phyloP scores from a whole-genome alignment of 1,140 invertebrate species.

The Drosophila sp. region DNA sequence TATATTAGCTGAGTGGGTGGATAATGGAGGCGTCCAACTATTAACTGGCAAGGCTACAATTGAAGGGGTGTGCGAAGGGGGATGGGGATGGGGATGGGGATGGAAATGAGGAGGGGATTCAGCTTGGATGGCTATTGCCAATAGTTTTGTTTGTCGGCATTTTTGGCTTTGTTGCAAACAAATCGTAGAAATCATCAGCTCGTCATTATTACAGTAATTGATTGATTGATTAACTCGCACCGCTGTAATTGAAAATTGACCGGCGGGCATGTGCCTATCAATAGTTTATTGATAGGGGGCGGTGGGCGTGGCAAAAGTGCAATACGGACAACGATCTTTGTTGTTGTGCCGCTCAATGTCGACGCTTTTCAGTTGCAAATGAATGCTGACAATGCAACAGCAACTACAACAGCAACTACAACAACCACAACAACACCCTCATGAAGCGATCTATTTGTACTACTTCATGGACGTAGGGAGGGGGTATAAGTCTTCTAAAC shows the following conservation, averaged over 20 bases:
- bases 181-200: conserved; percentile 52
- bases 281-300: not conserved
- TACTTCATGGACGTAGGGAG: not conserved
- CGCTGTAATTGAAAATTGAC: conserved; percentile 60
- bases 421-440: conserved; percentile 40
- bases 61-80: conserved; percentile 22
- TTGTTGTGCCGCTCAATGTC: conserved; percentile 53
- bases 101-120: not conserved
- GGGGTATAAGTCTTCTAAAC: not conserved
- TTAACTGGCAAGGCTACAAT: conserved; percentile 19
- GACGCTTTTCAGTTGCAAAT: conserved; percentile 68
- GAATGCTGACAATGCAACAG: conserved; percentile 71
- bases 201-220: conserved; percentile 69
- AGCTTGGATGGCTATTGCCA: not conserved
- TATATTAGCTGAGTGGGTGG: conserved; percentile 22
- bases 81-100: not conserved
- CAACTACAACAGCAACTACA: too few relatives aligned
- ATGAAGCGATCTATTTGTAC: conserved; percentile 43
- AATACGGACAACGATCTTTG: conserved; percentile 11
- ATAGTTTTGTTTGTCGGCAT: conserved; percentile 4
- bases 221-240: conserved; percentile 76
- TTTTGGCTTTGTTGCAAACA: conserved; percentile 19
- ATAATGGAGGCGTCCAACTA: conserved; percentile 16
- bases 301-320: conserved; percentile 49
- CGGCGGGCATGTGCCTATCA: conserved; percentile 52